Percentiles rank a stretch among this genome's conserved stretches.
These are phyloP conservation scores for Thymallus thymallus DNA, from an alignment of 2,113 vertebrate species.

Conservation along the genomic window DNA sequence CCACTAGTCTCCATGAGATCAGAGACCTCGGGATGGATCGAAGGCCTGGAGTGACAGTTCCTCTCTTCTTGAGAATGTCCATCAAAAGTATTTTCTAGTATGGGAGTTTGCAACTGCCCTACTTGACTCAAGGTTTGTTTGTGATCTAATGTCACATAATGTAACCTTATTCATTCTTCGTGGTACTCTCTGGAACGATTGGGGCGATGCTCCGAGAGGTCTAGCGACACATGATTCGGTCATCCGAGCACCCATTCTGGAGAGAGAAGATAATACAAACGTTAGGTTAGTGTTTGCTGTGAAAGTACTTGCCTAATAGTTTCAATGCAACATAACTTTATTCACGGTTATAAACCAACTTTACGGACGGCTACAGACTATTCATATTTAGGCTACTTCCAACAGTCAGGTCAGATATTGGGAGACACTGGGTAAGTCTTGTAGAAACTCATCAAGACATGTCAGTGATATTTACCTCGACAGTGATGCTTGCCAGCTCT, in stretches of 20 bases:
- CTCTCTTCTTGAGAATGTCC: conserved; percentile 42
- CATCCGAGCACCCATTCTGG: conserved; percentile 80
- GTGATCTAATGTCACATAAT: conserved; percentile 48
- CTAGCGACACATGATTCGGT: conserved; percentile 91
- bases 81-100: conserved; percentile 48
- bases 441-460: conserved; percentile 7
- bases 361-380: conserved; percentile 29
- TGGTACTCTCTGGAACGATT: conserved; percentile 22
- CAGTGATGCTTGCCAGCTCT: conserved; percentile 78
- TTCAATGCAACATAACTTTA: background rate
- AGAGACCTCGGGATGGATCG: conserved; percentile 59
- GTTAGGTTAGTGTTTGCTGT: conserved; percentile 8
- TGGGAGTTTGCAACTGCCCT: conserved; percentile 60
- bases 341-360: background rate
- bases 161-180: conserved; percentile 49
- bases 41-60: conserved; percentile 48
- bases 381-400: background rate
- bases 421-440: background rate
- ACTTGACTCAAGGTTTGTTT: conserved; percentile 65
- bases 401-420: background rate
- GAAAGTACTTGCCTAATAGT: too few species aligned
- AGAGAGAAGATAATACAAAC: conserved; percentile 22
- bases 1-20: conserved; percentile 27
- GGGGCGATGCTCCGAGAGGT: conserved; percentile 33
- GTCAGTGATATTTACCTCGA: conserved; percentile 80